Evolutionary conservation across 2,888 invertebrate species (phyloP).

Genomic region (Tiliacea aurago): DNA sequence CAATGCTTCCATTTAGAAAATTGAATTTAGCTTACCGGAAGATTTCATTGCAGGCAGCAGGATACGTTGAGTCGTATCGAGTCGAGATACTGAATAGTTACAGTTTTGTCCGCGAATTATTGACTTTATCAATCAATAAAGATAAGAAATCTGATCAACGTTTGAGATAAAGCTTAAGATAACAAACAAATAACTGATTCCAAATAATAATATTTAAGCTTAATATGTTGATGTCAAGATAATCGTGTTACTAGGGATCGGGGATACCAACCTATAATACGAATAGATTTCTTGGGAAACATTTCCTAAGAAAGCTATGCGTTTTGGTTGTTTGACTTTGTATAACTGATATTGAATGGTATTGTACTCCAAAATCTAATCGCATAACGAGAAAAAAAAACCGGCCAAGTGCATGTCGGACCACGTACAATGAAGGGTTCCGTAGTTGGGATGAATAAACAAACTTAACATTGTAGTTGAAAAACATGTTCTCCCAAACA

Average conservation of each 20-base stretch:
- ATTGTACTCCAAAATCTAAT: not conserved
- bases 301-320: not conserved
- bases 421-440: no score
- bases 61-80: slow-evolving; percentile 32
- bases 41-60: slow-evolving; percentile 52
- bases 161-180: slow-evolving; percentile 53
- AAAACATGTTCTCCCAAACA: no score
- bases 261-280: not conserved
- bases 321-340: not conserved
- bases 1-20: not conserved
- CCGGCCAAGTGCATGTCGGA: no score
- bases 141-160: slow-evolving; percentile 59
- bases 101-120: slow-evolving; percentile 38
- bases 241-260: slow-evolving; percentile 19
- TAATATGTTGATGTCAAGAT: slow-evolving; percentile 47
- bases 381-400: not conserved
- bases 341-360: slow-evolving; percentile 1
- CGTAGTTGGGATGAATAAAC: no score
- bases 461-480: no score
- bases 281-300: not conserved
- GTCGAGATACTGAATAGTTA: slow-evolving; percentile 30
- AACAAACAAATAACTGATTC: slow-evolving; percentile 34
- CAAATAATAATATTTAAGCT: slow-evolving; percentile 39
- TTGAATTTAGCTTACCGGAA: slow-evolving; percentile 46
- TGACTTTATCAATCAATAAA: slow-evolving; percentile 49